Percentiles rank a stretch among this genome's conserved stretches.
These are phyloP conservation scores for Hydraecia micacea DNA, from an alignment of 2,888 invertebrate genomes.

Conservation along the genomic window DNA sequence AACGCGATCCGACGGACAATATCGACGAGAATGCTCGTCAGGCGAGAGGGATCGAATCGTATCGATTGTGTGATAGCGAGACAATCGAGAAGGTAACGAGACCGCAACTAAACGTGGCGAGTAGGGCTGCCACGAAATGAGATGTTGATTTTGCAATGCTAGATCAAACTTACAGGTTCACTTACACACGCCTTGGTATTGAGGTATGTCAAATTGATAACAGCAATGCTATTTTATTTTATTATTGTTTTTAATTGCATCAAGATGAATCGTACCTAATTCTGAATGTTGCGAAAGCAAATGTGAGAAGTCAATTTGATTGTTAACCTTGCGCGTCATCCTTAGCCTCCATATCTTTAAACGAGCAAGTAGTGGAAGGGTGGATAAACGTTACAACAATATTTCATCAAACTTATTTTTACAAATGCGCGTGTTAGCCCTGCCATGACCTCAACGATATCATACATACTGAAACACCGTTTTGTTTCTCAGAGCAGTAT, in stretches of 20 bases:
- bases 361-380: background rate
- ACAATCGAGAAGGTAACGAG: conserved; percentile 48
- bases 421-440: conserved; percentile 18
- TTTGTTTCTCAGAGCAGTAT: conserved; percentile 53
- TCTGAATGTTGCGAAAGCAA: conserved; percentile 13
- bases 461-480: conserved; percentile 7
- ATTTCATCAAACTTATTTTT: background rate
- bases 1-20: conserved; percentile 42
- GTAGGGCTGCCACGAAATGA: conserved; percentile 23
- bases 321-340: background rate
- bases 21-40: conserved; percentile 33
- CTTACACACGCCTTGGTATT: conserved; percentile 1
- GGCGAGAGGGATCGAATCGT: conserved; percentile 56
- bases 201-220: conserved; percentile 33
- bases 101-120: conserved; percentile 13
- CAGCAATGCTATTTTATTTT: conserved; percentile 14
- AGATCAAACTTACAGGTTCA: background rate
- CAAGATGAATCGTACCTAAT: background rate
- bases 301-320: background rate
- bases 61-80: conserved; percentile 46
- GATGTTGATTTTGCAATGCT: background rate
- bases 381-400: background rate
- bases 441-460: conserved; percentile 32
- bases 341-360: background rate
- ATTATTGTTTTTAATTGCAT: conserved; percentile 19